Evolutionary conservation across 2,888 invertebrate species (phyloP), one percentile per base, ranked within the genome.

Genomic region (Euproctis similis): DNA sequence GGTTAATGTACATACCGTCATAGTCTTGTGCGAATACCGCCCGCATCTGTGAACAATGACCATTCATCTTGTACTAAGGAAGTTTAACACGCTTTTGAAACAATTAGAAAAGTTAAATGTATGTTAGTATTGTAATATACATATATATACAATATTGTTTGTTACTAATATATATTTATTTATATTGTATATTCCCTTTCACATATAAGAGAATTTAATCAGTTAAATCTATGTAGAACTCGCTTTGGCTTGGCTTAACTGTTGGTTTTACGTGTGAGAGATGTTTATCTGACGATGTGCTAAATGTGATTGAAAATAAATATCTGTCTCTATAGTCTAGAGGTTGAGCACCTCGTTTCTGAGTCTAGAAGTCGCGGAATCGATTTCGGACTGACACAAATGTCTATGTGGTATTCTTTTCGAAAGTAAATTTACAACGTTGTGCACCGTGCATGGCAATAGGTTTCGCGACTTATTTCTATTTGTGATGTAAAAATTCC

Each of bases 21-120:
- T 86, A 86, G 58, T 86, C 86, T 76, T 86, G 86, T 39, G 80
- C 65, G 55, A 67, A 54, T 41, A 54, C 70, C 35, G 67, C 53
- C 46, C 58, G 69, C 43, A 80, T 55, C 85, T 85, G 82, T 43
- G n/a, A 85, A 85, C 76, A 84, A 80, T 66, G 64, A 71, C 57
- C 68, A 74, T 75, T 66, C 55, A 66, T 46, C 49, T 45, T 62
- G 56, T 53, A 62, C 61, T 61, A 60, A 62, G 67, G 66, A 65
- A 61, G 49, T 53, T 35, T 37, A 48, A 53, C 53, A 53, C 42
- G 43, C 53, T 60, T 67, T 63, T n/a, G 63, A 66, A 59, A 58
- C 58, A 59, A 59, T 61, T 67, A 53, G 51, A 41, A n/a, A 50
- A 59, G 53, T 57, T 66, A 59, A 59, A 57, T 63, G 44, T 42